Base-by-base conservation (phyloP, 1,140 invertebrate genomes). In the Luehdorfia chinensis region DNA sequence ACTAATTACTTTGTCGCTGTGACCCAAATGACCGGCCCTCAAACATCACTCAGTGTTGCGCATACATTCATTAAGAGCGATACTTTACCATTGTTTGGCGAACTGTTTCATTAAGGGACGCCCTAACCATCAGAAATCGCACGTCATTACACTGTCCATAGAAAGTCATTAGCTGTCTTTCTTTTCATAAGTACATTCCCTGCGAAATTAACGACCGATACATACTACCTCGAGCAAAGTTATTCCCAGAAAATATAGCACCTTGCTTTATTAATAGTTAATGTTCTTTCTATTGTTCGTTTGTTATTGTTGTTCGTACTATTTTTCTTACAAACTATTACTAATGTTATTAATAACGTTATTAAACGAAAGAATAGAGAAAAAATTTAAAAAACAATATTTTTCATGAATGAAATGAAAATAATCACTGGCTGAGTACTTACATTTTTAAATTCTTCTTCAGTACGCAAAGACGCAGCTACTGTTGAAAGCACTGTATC, bases 361-460 rank as follows among this genome's bases (percentile, higher is more conserved):
- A n/a, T n/a, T n/a, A n/a, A n/a, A n/a, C n/a, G n/a, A n/a, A n/a
- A n/a, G n/a, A n/a, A n/a, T n/a, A n/a, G n/a, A n/a, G n/a, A n/a
- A n/a, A n/a, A n/a, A n/a, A n/a, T n/a, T n/a, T n/a, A n/a, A n/a
- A n/a, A n/a, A n/a, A n/a, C n/a, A n/a, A n/a, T n/a, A n/a, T n/a
- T n/a, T n/a, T n/a, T n/a, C n/a, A n/a, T n/a, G n/a, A n/a, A n/a
- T n/a, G n/a, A n/a, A n/a, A n/a, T n/a, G n/a, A n/a, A n/a, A n/a
- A n/a, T n/a, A n/a, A n/a, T n/a, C n/a, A n/a, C n/a, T n/a, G n/a
- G n/a, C n/a, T n/a, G n/a, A n/a, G n/a, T 32, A 47, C 60, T 66
- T 68, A 83, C 78, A 9, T 61, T 47, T 8, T 53, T 50, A 31
- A 78, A 70, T 43, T 84, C 75, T n/a, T 52, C 47, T 44, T 75